Conservation (phyloP, 2,888 invertebrate species). For the Orchesella flavescens region DNA sequence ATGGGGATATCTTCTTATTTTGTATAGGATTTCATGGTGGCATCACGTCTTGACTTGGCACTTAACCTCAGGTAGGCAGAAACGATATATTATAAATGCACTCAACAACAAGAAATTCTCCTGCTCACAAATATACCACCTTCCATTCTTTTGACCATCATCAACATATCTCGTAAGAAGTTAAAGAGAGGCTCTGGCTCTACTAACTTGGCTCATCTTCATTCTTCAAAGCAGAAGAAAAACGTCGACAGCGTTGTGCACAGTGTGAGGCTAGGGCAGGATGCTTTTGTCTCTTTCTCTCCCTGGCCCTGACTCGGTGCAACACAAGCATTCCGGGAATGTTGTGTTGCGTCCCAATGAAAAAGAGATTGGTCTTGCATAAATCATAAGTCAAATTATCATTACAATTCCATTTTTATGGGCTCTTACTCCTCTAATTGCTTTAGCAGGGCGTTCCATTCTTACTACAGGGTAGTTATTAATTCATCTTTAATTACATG, state of each 20-base stretch:
- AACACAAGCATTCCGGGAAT: constrained; percentile 56
- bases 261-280: constrained; percentile 62
- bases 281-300: not conserved
- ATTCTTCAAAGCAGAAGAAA: not conserved
- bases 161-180: not conserved
- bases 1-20: constrained; percentile 60
- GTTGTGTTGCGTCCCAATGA: constrained; percentile 11
- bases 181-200: too few relatives aligned
- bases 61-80: constrained; percentile 66
- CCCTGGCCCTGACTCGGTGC: constrained; percentile 20
- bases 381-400: constrained; percentile 65
- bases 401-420: constrained; percentile 65
- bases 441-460: constrained; percentile 63
- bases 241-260: constrained; percentile 58
- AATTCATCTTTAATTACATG: constrained; percentile 65
- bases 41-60: constrained; percentile 65
- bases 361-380: constrained; percentile 62
- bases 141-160: constrained; percentile 18
- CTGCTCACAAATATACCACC: constrained; percentile 61
- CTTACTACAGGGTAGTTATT: constrained; percentile 58
- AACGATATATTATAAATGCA: constrained; percentile 44
- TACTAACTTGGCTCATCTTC: too few relatives aligned
- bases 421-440: constrained; percentile 63
- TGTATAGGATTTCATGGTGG: constrained; percentile 65
- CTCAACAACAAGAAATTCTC: constrained; percentile 50